A percentile compares a stretch with the other conserved stretches of the same genome.
phyloP scores from a whole-genome alignment of 30 jellyfish, hydroid and myxozoan genomes.

The Aurelia sp. region DNA sequence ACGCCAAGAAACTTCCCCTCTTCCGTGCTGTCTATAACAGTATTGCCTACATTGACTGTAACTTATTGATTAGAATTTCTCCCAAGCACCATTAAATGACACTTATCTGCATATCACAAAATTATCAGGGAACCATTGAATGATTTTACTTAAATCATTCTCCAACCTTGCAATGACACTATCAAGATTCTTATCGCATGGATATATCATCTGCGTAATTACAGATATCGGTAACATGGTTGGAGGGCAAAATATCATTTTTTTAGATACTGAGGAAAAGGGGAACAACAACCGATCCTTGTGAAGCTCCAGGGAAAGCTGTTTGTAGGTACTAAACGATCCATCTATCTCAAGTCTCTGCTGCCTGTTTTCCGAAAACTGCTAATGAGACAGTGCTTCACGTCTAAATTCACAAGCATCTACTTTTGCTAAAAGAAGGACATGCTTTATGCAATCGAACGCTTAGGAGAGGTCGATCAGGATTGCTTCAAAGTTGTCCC shows the following conservation, averaged over 20 bases:
- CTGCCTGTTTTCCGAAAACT: conserved; percentile 3
- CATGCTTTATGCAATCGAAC: conserved; percentile 15
- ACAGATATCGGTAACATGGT: not conserved
- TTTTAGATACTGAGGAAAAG: not conserved
- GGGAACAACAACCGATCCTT: conserved; percentile 6
- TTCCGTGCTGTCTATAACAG: not conserved
- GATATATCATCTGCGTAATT: conserved; percentile 14
- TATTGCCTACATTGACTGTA: not conserved
- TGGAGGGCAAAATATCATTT: not conserved
- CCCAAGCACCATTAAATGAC: conserved; percentile 13
- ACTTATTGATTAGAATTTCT: not conserved
- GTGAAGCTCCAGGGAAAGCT: conserved; percentile 14
- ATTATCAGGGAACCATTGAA: conserved; percentile 17
- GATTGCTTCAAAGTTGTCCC: conserved; percentile 5
- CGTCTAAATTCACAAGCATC: conserved; percentile 9
- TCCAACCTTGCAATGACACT: not conserved
- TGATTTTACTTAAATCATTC: not conserved
- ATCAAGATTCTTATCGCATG: conserved; percentile 17
- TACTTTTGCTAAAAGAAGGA: conserved; percentile 1
- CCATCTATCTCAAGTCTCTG: conserved; percentile 7
- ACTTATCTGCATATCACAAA: conserved; percentile 25
- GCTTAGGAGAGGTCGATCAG: conserved; percentile 29
- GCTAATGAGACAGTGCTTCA: conserved; percentile 3
- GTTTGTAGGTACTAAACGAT: conserved; percentile 4
- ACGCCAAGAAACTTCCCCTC: not conserved